Conservation (phyloP, 2,888 invertebrate genomes). For the Galeopsomyia nigrocyanea region DNA sequence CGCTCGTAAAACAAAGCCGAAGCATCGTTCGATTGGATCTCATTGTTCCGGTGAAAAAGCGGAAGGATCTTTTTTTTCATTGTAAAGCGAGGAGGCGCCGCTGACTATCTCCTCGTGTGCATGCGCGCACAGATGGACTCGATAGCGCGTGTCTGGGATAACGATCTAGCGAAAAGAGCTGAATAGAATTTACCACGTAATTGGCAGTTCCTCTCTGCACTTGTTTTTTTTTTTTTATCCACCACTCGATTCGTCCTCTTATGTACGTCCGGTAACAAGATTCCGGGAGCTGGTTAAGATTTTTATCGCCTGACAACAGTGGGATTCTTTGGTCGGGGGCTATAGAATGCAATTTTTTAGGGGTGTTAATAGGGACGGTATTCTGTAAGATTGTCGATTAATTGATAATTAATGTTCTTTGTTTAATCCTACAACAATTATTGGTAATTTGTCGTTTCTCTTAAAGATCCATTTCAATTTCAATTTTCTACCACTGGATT, state of each 20-base stretch:
- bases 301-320: constrained; percentile 18
- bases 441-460: no score
- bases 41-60: constrained; percentile 38
- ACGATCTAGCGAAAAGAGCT: constrained; percentile 22
- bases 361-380: no score
- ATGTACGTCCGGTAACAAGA: constrained; percentile 28
- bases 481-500: no score
- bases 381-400: no score
- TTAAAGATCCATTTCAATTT: no score
- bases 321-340: no score
- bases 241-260: background rate
- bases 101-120: background rate
- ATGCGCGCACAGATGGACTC: constrained; percentile 21
- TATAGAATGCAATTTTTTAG: no score
- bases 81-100: background rate
- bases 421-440: no score
- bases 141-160: constrained; percentile 40
- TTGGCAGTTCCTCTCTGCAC: constrained; percentile 30
- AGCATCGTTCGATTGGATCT: constrained; percentile 27
- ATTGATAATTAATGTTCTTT: no score
- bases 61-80: constrained; percentile 12
- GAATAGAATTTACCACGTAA: constrained; percentile 42
- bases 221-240: no score
- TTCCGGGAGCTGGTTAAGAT: constrained; percentile 35
- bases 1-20: background rate